A percentile compares a stretch with the other conserved stretches of the same genome.
These are phyloP conservation scores for Andrena fulva DNA, from an alignment of 2,888 invertebrate species.

Conservation along the genomic window DNA sequence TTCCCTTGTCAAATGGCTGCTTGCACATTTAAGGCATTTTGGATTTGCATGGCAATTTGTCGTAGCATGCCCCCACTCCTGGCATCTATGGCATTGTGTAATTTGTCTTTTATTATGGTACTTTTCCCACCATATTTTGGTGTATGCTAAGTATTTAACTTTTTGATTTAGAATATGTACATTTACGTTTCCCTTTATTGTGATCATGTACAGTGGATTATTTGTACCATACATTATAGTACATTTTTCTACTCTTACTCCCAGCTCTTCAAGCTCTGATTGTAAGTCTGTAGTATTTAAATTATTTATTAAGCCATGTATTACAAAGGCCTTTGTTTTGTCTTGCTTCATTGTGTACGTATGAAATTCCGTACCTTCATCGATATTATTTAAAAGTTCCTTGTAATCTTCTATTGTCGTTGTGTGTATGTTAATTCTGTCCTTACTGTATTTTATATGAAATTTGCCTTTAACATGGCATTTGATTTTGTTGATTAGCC, in stretches of 20 bases:
- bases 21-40: constrained; percentile 71
- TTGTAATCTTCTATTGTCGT: background rate
- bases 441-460: background rate
- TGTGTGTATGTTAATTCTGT: background rate
- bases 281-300: background rate
- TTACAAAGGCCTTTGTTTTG: background rate
- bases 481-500: background rate
- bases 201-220: background rate
- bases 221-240: background rate
- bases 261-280: background rate
- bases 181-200: background rate
- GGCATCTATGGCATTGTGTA: constrained; percentile 74
- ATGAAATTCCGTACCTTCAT: background rate
- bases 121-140: constrained; percentile 67
- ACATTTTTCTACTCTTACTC: background rate
- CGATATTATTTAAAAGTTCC: background rate
- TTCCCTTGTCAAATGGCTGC: constrained; percentile 69
- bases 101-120: constrained; percentile 63
- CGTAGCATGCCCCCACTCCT: constrained; percentile 74
- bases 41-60: constrained; percentile 64
- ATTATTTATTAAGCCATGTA: background rate
- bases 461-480: background rate
- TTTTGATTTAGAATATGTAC: constrained; percentile 19
- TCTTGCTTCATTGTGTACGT: background rate
- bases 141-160: constrained; percentile 55